Evolutionary conservation across 2,888 invertebrate species (phyloP).

Genomic region (Erebia palarica): DNA sequence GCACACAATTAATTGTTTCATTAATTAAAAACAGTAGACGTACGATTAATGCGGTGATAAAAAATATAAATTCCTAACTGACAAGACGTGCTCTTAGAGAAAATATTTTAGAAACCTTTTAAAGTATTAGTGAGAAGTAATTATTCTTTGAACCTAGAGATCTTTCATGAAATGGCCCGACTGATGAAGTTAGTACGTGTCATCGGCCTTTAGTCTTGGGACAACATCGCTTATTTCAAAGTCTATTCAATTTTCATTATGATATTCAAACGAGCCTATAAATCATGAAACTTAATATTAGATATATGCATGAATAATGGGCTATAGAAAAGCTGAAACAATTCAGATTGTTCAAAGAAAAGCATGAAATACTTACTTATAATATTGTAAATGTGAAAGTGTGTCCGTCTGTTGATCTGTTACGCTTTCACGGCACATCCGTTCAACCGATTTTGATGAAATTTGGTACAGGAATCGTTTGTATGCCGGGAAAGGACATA

Average conservation of each 20-base stretch:
- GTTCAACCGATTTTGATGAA: no score
- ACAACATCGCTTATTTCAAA: conserved; percentile 35
- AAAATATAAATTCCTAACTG: not conserved
- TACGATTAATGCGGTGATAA: not conserved
- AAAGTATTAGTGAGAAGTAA: conserved; percentile 37
- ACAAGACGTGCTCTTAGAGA: conserved; percentile 1
- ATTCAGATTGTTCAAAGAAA: no score
- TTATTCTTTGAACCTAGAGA: conserved; percentile 37
- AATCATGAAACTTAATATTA: conserved; percentile 28
- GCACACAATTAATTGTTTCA: not conserved
- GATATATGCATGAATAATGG: conserved; percentile 19
- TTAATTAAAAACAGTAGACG: not conserved
- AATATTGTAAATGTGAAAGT: no score
- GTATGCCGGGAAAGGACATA: no score
- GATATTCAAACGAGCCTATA: conserved; percentile 28
- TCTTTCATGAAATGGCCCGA: conserved; percentile 33
- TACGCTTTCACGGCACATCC: no score
- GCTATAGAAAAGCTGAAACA: conserved; percentile 6
- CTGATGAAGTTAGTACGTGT: conserved; percentile 38
- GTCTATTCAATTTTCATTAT: conserved; percentile 39
- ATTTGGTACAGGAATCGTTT: no score
- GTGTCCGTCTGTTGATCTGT: no score
- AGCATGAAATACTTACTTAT: not conserved
- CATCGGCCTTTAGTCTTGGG: conserved; percentile 34
- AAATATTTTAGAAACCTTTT: conserved; percentile 35